These are phyloP conservation scores for Stratiomys singularior DNA, from an alignment of 2,888 invertebrate species.

Conservation along the genomic window DNA sequence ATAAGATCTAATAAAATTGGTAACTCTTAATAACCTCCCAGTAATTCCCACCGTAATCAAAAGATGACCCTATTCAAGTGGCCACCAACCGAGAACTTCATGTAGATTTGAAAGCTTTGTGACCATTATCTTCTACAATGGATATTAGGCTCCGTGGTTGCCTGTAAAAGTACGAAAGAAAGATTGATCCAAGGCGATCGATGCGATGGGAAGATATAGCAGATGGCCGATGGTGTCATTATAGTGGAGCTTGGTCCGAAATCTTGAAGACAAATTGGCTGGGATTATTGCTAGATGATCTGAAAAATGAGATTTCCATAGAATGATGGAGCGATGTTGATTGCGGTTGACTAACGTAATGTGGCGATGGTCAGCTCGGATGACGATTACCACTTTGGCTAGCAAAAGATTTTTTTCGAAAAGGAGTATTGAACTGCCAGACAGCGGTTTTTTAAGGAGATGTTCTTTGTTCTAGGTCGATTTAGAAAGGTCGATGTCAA, in stretches of 20 bases:
- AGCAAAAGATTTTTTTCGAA: neutral
- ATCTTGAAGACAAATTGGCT: slow-evolving; percentile 19
- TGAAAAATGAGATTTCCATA: slow-evolving; percentile 39
- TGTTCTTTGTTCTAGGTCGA: slow-evolving; percentile 41
- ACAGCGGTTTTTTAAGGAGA: neutral
- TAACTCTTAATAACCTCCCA: neutral
- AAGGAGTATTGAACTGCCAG: slow-evolving; percentile 37
- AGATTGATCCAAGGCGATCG: neutral
- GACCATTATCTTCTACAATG: too few relatives aligned
- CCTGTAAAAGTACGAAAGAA: neutral
- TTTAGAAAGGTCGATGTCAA: slow-evolving; percentile 41
- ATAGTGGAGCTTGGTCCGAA: slow-evolving; percentile 3
- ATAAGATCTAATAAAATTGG: neutral
- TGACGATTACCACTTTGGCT: neutral
- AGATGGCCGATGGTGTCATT: slow-evolving; percentile 28
- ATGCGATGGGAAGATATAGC: slow-evolving; percentile 8
- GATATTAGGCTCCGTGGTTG: too few relatives aligned
- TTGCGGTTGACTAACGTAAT: slow-evolving; percentile 38
- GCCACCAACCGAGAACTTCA: neutral
- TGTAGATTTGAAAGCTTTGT: neutral
- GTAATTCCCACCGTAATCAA: neutral
- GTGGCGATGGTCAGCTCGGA: neutral
- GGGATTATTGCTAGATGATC: slow-evolving; percentile 3
- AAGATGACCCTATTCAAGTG: slow-evolving; percentile 1
- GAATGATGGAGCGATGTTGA: slow-evolving; percentile 39